Base-by-base conservation (phyloP, 1,140 invertebrate species). In the Pteromalus puparum region DNA sequence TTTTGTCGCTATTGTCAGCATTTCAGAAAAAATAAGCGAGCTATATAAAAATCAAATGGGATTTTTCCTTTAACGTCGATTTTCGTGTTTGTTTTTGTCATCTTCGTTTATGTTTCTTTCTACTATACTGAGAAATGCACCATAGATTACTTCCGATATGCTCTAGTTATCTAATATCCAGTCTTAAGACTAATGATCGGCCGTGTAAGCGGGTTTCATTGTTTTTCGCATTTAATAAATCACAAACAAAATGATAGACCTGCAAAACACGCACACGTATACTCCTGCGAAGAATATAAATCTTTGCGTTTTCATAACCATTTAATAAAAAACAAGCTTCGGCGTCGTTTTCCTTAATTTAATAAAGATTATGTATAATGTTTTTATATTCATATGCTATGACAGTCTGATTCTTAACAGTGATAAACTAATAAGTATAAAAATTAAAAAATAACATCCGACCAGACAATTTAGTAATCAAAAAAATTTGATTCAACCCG, bases 131-230 rank as follows among this genome's bases (percentile, higher is more conserved):
- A 89, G 87, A 91, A 92, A 91, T 90, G 90, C 91, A 91, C 90
- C 89, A 87, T 91, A 89, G 81, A 88, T 89, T 91, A 89, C 83
- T 90, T 89, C 78, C 89, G 87, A 90, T 90, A 92, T 90, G 87
- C 83, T 78, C 87, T 90, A 87, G 68, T 88, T 90, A 91, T 88
- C 90, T 88, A 89, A 84, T 90, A 90, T 91, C 86, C 90, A 92
- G 89, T 90, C 90, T 91, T 91, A 91, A 88, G 86, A 72, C 89
- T 91, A 90, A 89, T 77, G 85, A 89, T 88, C 87, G 88, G 86
- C 90, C 90, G 90, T 87, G 87, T 88, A 90, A 88, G 74, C 65
- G 82, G 81, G 78, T 82, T 82, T 82, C 68, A n/a, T 76, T 48
- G 70, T 67, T 73, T 86, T 75, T 80, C 61, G 75, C n/a, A 1